Percentiles rank a stretch among this genome's conserved stretches.
Evolutionary conservation across 2,888 invertebrate species (phyloP).

Genomic region (Caenorhabditis uteleia): DNA sequence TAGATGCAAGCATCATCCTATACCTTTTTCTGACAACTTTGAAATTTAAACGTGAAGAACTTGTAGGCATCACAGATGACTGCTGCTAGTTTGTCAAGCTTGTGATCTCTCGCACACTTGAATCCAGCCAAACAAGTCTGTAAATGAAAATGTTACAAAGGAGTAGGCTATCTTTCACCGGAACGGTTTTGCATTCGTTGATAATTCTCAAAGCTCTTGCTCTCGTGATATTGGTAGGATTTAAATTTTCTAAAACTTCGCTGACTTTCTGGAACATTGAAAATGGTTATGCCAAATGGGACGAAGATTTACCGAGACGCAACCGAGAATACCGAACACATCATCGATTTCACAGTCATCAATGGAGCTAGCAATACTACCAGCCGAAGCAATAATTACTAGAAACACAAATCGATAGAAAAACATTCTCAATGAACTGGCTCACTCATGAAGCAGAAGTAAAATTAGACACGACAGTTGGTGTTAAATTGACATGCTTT

Average conservation of each 20-base stretch:
- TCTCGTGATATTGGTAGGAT: conserved; percentile 15
- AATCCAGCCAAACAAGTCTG: background rate
- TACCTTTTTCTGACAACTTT: background rate
- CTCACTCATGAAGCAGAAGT: too few relatives aligned
- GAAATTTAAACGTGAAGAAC: background rate
- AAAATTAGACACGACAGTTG: background rate
- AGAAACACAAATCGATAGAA: background rate
- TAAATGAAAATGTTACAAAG: background rate
- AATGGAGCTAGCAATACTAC: background rate
- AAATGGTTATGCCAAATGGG: background rate
- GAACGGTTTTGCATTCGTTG: conserved; percentile 15
- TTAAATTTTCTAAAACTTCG: conserved; percentile 5
- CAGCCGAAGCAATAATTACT: background rate
- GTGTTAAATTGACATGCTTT: too few relatives aligned
- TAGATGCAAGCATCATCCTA: too few relatives aligned
- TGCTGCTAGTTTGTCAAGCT: background rate
- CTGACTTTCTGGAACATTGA: conserved; percentile 13
- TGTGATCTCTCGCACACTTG: background rate
- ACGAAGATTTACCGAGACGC: background rate
- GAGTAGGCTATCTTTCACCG: conserved; percentile 2
- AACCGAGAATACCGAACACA: background rate
- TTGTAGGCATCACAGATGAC: background rate
- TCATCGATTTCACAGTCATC: background rate
- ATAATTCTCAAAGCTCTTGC: conserved; percentile 20
- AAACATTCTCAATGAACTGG: background rate